phyloP scores from a whole-genome alignment of 2,113 vertebrate genomes.

The Leiothrix lutea region DNA sequence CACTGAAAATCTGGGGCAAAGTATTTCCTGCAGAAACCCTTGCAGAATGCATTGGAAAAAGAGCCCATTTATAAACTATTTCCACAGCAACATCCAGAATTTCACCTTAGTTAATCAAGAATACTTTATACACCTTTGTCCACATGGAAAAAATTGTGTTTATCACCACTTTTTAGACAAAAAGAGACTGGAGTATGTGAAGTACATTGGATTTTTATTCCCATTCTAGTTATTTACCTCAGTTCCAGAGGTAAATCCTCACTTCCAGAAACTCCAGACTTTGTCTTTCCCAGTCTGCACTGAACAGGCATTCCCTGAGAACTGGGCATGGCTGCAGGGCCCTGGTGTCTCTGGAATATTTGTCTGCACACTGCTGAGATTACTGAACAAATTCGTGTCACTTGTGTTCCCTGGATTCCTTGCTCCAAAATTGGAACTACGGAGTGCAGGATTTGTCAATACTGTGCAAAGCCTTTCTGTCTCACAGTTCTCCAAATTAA shows the following conservation, averaged over 20 bases:
- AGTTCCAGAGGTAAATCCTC: not conserved
- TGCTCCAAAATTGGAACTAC: not conserved
- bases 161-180: not conserved
- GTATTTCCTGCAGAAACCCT: not conserved
- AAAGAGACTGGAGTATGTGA: not conserved
- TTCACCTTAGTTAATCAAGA: rapidly evolving
- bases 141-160: not conserved
- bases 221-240: not conserved
- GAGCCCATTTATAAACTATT: not conserved
- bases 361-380: not conserved
- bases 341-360: not conserved
- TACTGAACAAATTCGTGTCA: not conserved
- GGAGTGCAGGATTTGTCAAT: not conserved
- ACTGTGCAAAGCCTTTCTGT: not conserved
- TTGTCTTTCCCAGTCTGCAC: not conserved
- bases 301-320: not conserved
- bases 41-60: not conserved
- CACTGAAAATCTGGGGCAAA: not conserved
- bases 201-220: not conserved
- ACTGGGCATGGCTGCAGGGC: not conserved
- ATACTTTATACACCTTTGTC: not conserved
- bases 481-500: not conserved
- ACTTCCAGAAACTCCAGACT: not conserved
- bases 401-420: not conserved
- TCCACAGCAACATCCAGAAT: not conserved